Base-by-base conservation (phyloP, 2,888 invertebrate genomes). In the Volucella bombylans region DNA sequence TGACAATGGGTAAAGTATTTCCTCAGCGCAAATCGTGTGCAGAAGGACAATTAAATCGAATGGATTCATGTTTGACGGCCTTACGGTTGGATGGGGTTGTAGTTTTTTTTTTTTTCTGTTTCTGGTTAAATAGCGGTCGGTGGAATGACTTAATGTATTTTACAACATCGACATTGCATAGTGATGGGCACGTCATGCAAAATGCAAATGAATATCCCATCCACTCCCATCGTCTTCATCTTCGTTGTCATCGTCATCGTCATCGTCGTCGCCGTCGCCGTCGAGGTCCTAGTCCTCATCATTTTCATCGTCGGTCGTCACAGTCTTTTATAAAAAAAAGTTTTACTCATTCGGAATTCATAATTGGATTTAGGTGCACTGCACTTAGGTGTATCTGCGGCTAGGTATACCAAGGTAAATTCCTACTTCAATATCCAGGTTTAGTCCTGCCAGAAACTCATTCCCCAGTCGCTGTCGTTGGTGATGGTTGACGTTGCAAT, bases 341-440 rank as follows among this genome's bases (percentile, higher is more conserved):
- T 41, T 61, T 23, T 57, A 52, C 72, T 39, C 67, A 50, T 45
- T 72, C 11, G 38, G 68, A 68, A 78, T 57, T 57, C 62, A 68
- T 73, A 78, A 82, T 73, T 82, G 45, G 45, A 12, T 68, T 72
- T 78, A 68, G 52, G 72, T 72, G 72, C 82, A 78, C 62, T 82
- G 82, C 59, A 67, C 76, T 69, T 45, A 55, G 10, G 55, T 43
- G 31, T 15, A 23, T 2, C 18, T 23, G 18, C 18, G 2, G 18
- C 18, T 31, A 31, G 31, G 31, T 31, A 31, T 31, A 31, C 31
- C 31, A 31, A 31, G 31, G 31, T 31, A 31, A 6, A 31, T 31
- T 31, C 31, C 31, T 4, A 6, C 31, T 31, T 6, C 31, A 1
- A 31, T 31, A 31, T 31, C 31, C 6, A 31, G 23, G 23, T 23